A percentile compares a stretch with the other conserved stretches of the same genome.
These are phyloP conservation scores for Dicrostonyx torquatus DNA, from an alignment of 2,797 vertebrate genomes.

Conservation along the genomic window DNA sequence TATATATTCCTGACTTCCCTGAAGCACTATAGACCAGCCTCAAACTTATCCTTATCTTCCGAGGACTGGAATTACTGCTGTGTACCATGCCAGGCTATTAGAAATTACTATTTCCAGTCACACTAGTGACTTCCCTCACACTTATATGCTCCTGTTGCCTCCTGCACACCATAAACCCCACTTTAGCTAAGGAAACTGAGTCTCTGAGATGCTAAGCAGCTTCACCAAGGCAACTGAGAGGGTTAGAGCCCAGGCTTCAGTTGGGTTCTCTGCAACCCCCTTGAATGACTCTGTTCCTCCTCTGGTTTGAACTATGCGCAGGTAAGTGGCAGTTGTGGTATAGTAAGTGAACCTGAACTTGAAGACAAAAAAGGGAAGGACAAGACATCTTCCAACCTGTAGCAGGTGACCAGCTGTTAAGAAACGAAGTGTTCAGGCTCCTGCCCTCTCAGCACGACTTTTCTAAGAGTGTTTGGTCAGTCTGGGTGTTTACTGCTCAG, in stretches of 20 bases:
- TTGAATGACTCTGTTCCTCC: not conserved
- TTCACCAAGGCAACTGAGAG: not conserved
- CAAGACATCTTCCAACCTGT: rapidly evolving
- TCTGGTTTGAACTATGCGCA: not conserved
- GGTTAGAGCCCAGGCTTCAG: not conserved
- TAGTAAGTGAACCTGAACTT: not conserved
- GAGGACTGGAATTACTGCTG: not conserved
- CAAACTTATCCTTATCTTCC: not conserved
- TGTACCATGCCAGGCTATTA: not conserved
- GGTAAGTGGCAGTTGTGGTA: not conserved
- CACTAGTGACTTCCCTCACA: not conserved
- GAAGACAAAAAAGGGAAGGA: not conserved
- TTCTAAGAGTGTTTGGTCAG: not conserved
- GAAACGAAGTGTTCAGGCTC: not conserved
- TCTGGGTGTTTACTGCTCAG: not conserved
- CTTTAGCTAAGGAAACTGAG: not conserved
- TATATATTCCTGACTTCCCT: not conserved
- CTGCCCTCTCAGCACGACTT: rapidly evolving
- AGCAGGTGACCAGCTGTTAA: not conserved
- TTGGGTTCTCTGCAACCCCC: not conserved
- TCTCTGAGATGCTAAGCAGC: not conserved
- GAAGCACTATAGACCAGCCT: not conserved
- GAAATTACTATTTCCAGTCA: not conserved
- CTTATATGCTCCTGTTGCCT: not conserved
- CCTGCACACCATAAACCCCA: not conserved